Evolutionary conservation across 1,140 invertebrate species (phyloP).

Genomic region (Chelonus insularis): DNA sequence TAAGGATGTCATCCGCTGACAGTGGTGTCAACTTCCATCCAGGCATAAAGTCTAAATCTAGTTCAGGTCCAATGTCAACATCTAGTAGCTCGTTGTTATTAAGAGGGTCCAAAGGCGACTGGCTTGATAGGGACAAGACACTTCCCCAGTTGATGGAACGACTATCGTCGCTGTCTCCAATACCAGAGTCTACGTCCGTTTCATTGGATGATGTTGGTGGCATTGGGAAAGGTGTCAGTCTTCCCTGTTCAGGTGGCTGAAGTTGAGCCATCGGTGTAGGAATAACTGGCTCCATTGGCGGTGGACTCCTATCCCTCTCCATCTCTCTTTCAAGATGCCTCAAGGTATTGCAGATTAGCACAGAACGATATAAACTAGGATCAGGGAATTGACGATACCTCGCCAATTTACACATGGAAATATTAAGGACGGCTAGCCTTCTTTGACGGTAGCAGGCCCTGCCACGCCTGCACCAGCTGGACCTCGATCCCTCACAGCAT

Average conservation of each 20-base stretch:
- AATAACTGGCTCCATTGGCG: slow-evolving; percentile 51
- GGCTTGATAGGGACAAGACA: slow-evolving; percentile 80
- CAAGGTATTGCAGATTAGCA: slow-evolving; percentile 92
- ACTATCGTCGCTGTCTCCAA: slow-evolving; percentile 75
- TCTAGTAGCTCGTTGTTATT: slow-evolving; percentile 76
- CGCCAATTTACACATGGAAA: slow-evolving; percentile 90
- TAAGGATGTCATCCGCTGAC: slow-evolving; percentile 71
- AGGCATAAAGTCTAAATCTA: slow-evolving; percentile 66
- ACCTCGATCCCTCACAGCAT: slow-evolving; percentile 75
- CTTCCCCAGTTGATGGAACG: slow-evolving; percentile 88
- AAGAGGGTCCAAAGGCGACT: slow-evolving; percentile 80
- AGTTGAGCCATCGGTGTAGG: slow-evolving; percentile 57
- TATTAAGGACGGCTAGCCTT: slow-evolving; percentile 84
- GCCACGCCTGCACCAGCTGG: slow-evolving; percentile 73
- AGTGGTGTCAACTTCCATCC: slow-evolving; percentile 67
- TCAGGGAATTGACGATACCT: slow-evolving; percentile 85
- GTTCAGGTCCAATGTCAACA: slow-evolving; percentile 61
- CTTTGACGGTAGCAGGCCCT: slow-evolving; percentile 80
- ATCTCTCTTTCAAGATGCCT: slow-evolving; percentile 89
- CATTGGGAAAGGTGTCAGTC: slow-evolving; percentile 67
- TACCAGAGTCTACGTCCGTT: slow-evolving; percentile 73
- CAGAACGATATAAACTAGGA: slow-evolving; percentile 86
- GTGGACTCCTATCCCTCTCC: slow-evolving; percentile 70
- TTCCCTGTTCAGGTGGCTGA: slow-evolving; percentile 60
- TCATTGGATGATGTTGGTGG: slow-evolving; percentile 57